A percentile compares a stretch with the other conserved stretches of the same genome.
These are phyloP conservation scores for Pristionchus entomophagus DNA, from an alignment of 2,888 invertebrate species.

Conservation along the genomic window DNA sequence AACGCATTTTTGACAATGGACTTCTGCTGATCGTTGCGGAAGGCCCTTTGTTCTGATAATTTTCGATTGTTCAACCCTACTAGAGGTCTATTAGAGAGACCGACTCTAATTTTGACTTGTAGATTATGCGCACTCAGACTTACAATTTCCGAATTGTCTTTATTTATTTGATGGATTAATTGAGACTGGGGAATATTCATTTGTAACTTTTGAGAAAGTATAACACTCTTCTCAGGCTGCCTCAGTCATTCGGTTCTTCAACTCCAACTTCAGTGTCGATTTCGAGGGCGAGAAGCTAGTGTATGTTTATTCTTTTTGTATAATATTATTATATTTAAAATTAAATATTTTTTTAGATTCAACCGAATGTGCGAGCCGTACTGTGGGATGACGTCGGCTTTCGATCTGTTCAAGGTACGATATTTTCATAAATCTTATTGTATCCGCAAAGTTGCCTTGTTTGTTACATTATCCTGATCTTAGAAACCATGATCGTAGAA, in stretches of 20 bases:
- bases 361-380: slow-evolving; percentile 71
- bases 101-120: not conserved
- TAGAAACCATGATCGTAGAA: not conserved
- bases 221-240: too few species aligned
- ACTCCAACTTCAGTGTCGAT: slow-evolving; percentile 60
- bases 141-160: too few species aligned
- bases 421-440: too few species aligned
- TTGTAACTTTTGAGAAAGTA: too few species aligned
- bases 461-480: too few species aligned
- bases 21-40: too few species aligned
- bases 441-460: too few species aligned
- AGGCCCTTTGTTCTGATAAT: too few species aligned
- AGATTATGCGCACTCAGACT: not conserved
- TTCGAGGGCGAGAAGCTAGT: slow-evolving; percentile 52
- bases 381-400: slow-evolving; percentile 70
- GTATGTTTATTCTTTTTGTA: slow-evolving; percentile 40
- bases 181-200: too few species aligned
- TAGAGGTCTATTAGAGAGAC: slow-evolving; percentile 44
- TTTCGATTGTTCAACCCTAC: slow-evolving; percentile 49
- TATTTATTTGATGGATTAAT: too few species aligned
- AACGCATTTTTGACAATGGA: too few species aligned
- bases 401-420: slow-evolving; percentile 69
- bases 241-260: slow-evolving; percentile 50
- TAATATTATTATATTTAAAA: not conserved
- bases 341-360: slow-evolving; percentile 51